Percentiles rank a stretch among this genome's conserved stretches.
Evolutionary conservation across 53 echinoderm and acorn worm species (phyloP).

Genomic region (Paracentrotus lividus): DNA sequence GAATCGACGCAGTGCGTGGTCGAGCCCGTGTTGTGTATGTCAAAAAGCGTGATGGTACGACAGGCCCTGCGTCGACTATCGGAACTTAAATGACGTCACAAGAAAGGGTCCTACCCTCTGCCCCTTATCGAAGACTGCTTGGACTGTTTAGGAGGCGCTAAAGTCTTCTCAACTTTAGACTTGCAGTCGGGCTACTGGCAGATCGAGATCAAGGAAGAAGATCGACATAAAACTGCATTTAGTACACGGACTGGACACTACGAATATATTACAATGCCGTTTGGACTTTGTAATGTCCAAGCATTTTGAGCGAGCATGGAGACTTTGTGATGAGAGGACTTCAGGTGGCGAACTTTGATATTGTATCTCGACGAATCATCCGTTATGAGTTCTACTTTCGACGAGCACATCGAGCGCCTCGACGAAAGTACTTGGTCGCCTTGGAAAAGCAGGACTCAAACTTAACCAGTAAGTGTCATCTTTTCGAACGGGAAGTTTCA

Average conservation of each 20-base stretch:
- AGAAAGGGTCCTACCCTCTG: conserved; percentile 72
- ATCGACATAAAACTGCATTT: conserved; percentile 79
- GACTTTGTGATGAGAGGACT: conserved; percentile 71
- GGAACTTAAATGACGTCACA: conserved; percentile 76
- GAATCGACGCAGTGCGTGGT: conserved; percentile 77
- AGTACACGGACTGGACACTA: conserved; percentile 76
- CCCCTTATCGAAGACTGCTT: conserved; percentile 76
- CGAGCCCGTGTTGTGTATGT: conserved; percentile 76
- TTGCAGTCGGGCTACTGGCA: conserved; percentile 86
- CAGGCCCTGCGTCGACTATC: conserved; percentile 78
- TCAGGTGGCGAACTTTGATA: conserved; percentile 79
- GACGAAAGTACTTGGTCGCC: conserved; percentile 53
- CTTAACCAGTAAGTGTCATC: conserved; percentile 62
- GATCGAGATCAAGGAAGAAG: conserved; percentile 72
- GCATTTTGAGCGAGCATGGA: conserved; percentile 77
- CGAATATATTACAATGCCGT: conserved; percentile 78
- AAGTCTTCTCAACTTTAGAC: conserved; percentile 76
- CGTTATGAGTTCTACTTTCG: conserved; percentile 66
- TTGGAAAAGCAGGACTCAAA: conserved; percentile 64
- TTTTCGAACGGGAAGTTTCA: conserved; percentile 47
- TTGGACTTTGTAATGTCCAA: conserved; percentile 70
- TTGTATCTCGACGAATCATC: conserved; percentile 80
- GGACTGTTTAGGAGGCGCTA: conserved; percentile 75
- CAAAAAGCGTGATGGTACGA: conserved; percentile 71
- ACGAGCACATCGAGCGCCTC: conserved; percentile 64